Conservation (phyloP, 2,113 vertebrate genomes). For the Pituophis catenifer region DNA sequence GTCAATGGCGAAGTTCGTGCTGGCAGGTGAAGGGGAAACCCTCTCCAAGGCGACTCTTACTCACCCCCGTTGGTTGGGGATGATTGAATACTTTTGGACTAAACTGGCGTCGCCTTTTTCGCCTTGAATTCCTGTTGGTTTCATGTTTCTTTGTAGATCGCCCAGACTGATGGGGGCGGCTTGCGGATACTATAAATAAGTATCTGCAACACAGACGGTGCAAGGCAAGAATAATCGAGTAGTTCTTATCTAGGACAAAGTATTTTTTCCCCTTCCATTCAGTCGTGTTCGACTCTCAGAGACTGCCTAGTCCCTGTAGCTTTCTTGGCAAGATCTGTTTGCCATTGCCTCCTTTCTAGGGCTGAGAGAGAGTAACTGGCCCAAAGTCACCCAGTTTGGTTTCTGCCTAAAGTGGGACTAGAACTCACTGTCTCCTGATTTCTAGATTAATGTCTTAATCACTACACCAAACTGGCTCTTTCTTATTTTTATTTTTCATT, state of each 20-base stretch:
- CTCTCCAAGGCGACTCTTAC: not conserved
- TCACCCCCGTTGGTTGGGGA: not conserved
- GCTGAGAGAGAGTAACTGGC: not conserved
- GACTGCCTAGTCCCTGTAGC: not conserved
- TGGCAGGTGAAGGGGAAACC: slow-evolving; percentile 71
- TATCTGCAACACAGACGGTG: not conserved
- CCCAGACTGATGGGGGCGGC: not conserved
- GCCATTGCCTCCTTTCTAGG: not conserved
- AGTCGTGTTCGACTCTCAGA: not conserved
- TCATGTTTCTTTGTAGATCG: not conserved
- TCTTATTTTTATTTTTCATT: not conserved
- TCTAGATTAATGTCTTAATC: not conserved
- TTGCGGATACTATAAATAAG: not conserved
- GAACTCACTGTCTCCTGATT: not conserved
- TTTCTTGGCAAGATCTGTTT: not conserved
- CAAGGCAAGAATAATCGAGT: not conserved
- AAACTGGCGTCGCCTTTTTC: not conserved
- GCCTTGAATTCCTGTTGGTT: not conserved
- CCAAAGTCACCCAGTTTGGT: not conserved
- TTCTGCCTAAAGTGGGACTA: not conserved
- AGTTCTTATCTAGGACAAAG: not conserved
- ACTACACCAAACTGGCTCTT: not conserved
- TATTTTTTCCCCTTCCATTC: not conserved
- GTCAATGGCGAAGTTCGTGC: slow-evolving; percentile 76
- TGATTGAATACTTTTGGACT: not conserved